Evolutionary conservation across 2,888 invertebrate species (phyloP).

Genomic region (Tuta absoluta): DNA sequence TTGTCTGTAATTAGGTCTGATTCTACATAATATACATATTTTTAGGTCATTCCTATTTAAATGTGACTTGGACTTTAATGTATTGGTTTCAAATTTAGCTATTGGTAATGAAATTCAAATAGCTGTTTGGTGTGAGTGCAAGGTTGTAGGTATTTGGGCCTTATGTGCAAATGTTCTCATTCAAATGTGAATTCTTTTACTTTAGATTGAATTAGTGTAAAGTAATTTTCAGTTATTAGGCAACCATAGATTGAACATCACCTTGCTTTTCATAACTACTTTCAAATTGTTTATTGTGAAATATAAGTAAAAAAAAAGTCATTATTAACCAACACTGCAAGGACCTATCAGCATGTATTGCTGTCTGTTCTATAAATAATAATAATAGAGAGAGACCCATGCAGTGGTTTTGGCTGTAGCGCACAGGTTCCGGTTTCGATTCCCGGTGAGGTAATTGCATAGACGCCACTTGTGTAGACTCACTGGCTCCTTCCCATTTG

Average conservation of each 20-base stretch:
- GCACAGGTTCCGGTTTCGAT: too few relatives aligned
- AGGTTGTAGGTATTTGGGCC: background rate
- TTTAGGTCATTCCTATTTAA: background rate
- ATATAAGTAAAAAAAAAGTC: background rate
- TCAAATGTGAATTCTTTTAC: background rate
- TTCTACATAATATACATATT: background rate
- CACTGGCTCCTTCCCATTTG: too few relatives aligned
- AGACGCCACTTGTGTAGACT: too few relatives aligned
- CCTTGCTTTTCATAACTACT: background rate
- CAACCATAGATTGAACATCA: background rate
- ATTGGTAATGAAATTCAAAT: background rate
- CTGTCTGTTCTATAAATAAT: too few relatives aligned
- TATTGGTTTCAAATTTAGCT: background rate
- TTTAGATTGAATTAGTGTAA: background rate
- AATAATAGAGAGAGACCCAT: too few relatives aligned
- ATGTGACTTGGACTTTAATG: background rate
- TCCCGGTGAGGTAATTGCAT: too few relatives aligned
- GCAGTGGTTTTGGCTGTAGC: too few relatives aligned
- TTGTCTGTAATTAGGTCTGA: background rate
- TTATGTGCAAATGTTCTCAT: background rate
- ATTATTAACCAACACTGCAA: background rate
- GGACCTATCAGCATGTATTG: too few relatives aligned
- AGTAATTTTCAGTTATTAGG: slow-evolving; percentile 1
- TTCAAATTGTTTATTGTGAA: background rate
- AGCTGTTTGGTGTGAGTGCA: background rate